Evolutionary conservation across 1,140 invertebrate species (phyloP).

Genomic region (Drosophila aff.): DNA sequence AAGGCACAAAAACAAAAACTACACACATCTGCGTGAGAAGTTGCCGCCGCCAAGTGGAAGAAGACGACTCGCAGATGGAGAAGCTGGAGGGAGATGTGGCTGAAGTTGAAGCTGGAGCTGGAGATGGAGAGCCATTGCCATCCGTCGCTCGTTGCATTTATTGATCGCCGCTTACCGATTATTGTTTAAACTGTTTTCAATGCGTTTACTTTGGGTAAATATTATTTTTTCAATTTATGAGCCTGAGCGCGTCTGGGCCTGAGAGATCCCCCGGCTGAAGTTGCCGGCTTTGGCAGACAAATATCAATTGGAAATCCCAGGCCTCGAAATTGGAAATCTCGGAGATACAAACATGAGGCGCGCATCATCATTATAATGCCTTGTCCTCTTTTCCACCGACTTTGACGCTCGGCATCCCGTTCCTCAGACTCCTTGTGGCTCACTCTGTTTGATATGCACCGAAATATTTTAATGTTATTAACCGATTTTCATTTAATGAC

Average conservation of each 20-base stretch:
- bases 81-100: conserved; percentile 19
- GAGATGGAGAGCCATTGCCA: conserved; percentile 32
- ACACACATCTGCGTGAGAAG: conserved; percentile 81
- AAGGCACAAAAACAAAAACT: conserved; percentile 63
- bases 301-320: conserved; percentile 76
- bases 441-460: conserved; percentile 53
- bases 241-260: conserved; percentile 47
- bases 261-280: conserved; percentile 35
- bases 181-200: conserved; percentile 84
- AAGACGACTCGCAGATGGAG: conserved; percentile 18
- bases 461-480: conserved; percentile 78
- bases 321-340: conserved; percentile 73
- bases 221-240: conserved; percentile 84
- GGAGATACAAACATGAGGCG: conserved; percentile 64
- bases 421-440: conserved; percentile 3
- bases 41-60: conserved; percentile 52
- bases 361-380: conserved; percentile 59
- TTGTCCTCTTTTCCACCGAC: conserved; percentile 33
- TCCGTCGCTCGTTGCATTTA: conserved; percentile 58
- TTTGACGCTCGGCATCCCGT: conserved; percentile 26
- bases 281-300: conserved; percentile 71
- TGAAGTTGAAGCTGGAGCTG: background rate
- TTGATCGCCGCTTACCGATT: conserved; percentile 80
- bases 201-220: conserved; percentile 81
- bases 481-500: conserved; percentile 67